Base-by-base conservation (phyloP, 2,797 vertebrate genomes). In the Austrolebias charrua region DNA sequence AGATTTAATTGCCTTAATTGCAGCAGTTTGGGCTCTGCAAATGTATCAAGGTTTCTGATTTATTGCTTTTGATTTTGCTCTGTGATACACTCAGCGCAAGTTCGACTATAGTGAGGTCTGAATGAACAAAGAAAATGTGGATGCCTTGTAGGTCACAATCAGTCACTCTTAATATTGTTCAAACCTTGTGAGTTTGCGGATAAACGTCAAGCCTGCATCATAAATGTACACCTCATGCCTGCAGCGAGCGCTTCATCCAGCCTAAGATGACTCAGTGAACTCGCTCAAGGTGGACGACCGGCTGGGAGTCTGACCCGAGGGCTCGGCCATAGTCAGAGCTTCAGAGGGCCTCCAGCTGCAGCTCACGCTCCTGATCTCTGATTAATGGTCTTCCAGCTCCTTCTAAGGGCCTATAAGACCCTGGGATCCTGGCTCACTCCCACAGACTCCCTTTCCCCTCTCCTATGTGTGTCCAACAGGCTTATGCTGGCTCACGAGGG, bases 401-500 rank as follows among this genome's bases (percentile, higher is more conserved):
- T 79, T 89, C 81, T 90, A 87, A 89, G 85, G 87, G 85, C 82
- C 89, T 87, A 86, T 91, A 91, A 92, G 85, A 89, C 86, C 78
- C 71, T 79, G 78, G 78, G 83, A 90, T 80, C 76, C 76, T 46
- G 63, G 79, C 74, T 78, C 72, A 62, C 79, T 83, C 84, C 78
- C 61, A 71, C 82, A 81, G 84, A 83, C 85, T 74, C 78, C 72
- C 73, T 73, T 85, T 78, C 81, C 73, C 77, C 15, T 38, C 66
- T 80, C 76, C 67, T 7, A 89, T 91, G 92, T 92, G 92, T 93
- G 91, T 94, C 93, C 92, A 93, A 93, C 89, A 93, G 86, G 93
- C 92, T 93, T 93, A 93, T 89, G 70, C 59, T 59, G 72, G 78
- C 83, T 91, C 87, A 86, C 84, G 88, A 89, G 62, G 85, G 87